Conservation (phyloP, 2,113 vertebrate species). For the Eublepharis macularius region DNA sequence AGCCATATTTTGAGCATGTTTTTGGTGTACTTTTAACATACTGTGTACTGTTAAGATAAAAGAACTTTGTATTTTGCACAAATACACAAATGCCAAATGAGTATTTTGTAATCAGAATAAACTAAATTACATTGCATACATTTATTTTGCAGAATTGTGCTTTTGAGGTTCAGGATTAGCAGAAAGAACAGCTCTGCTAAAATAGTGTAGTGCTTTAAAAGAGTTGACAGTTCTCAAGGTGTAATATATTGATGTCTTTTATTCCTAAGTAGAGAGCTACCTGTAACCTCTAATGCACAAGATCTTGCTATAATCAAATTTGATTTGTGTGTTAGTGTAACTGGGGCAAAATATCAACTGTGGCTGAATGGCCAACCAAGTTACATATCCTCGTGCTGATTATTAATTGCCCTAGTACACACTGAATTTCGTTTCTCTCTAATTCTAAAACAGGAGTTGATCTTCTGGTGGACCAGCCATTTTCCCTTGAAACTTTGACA, state of each 20-base stretch:
- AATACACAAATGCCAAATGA: background rate
- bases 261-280: background rate
- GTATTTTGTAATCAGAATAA: background rate
- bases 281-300: background rate
- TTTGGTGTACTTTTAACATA: background rate
- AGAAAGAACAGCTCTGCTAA: background rate
- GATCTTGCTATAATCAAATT: background rate
- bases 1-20: background rate
- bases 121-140: background rate
- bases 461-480: conserved; percentile 92
- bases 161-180: background rate
- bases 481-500: conserved; percentile 88
- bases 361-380: background rate
- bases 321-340: background rate
- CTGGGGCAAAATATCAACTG: background rate
- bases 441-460: conserved; percentile 86
- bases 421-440: background rate
- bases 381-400: background rate
- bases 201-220: background rate
- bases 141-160: background rate
- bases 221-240: background rate
- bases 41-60: background rate
- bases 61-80: background rate
- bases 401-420: background rate
- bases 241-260: background rate